A percentile compares a stretch with the other conserved stretches of the same genome.
These are phyloP conservation scores for Drosophila littoralis DNA, from an alignment of 1,140 invertebrate genomes.

Conservation along the genomic window DNA sequence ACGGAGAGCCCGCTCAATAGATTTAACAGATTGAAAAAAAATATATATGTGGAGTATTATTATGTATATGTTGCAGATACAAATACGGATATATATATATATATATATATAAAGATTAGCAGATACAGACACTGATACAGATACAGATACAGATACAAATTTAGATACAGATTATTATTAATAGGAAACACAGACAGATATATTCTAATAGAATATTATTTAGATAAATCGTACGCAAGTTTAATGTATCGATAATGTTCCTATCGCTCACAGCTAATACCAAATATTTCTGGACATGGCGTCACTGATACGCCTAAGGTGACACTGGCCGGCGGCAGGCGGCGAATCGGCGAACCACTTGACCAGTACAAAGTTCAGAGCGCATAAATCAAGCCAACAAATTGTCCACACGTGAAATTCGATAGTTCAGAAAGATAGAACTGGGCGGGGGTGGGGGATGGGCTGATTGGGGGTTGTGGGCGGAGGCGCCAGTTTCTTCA, in stretches of 20 bases:
- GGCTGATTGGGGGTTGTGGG: background rate
- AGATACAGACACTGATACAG: background rate
- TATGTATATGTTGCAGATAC: background rate
- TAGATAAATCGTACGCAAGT: too few species aligned
- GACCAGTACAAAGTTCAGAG: constrained; percentile 20
- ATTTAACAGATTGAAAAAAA: background rate
- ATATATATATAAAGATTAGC: background rate
- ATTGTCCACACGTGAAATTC: constrained; percentile 24
- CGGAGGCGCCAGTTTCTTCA: constrained; percentile 2
- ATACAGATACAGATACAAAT: background rate
- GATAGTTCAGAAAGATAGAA: background rate
- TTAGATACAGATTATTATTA: too few species aligned
- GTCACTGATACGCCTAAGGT: constrained; percentile 24
- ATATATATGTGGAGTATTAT: background rate
- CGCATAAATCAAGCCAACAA: background rate
- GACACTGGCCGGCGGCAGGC: background rate
- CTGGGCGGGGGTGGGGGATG: background rate
- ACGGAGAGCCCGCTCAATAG: constrained; percentile 3
- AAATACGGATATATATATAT: background rate
- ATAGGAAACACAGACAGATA: too few species aligned
- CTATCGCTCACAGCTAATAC: background rate
- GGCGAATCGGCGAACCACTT: constrained; percentile 16
- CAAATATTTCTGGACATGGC: constrained; percentile 25
- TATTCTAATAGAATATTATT: too few species aligned
- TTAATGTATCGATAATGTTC: too few species aligned